A percentile compares a stretch with the other conserved stretches of the same genome.
Evolutionary conservation across 2,797 vertebrate genomes (phyloP).

Genomic region (Luscinia luscinia): DNA sequence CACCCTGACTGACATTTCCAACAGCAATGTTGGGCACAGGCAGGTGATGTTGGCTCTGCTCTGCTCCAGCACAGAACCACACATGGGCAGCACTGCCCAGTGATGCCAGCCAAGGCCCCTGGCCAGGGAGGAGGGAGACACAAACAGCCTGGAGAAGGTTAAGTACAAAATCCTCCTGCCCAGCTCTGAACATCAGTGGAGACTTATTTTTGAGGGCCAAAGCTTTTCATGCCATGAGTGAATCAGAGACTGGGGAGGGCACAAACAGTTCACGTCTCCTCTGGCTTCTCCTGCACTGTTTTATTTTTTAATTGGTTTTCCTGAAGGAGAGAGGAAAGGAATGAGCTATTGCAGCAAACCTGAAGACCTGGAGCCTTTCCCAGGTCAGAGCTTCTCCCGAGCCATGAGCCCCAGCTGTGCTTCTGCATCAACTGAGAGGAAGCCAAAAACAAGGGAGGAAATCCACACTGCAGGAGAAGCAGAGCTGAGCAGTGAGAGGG

Average conservation of each 20-base stretch:
- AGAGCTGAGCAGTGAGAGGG: not conserved
- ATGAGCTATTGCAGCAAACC: conserved; percentile 7
- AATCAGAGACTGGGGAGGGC: not conserved
- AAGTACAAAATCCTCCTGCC: not conserved
- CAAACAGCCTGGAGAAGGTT: not conserved
- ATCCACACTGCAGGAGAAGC: not conserved
- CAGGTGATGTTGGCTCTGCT: not conserved
- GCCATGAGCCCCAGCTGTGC: conserved; percentile 8
- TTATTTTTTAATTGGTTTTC: not conserved
- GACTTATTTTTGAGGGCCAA: not conserved
- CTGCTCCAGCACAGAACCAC: not conserved
- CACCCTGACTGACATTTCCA: not conserved
- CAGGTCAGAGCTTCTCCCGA: not conserved
- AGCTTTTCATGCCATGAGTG: not conserved
- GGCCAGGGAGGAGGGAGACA: not conserved
- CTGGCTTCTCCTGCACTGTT: not conserved
- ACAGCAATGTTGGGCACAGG: not conserved
- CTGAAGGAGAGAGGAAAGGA: conserved; percentile 6
- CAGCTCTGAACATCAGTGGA: not conserved
- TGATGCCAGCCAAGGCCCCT: not conserved
- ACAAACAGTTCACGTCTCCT: not conserved
- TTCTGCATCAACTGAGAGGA: not conserved
- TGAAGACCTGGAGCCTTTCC: conserved; percentile 42
- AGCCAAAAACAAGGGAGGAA: conserved; percentile 10
- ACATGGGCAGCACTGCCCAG: not conserved